Conservation (phyloP, 2,113 vertebrate species). For the Sakesphorus luctuosus region DNA sequence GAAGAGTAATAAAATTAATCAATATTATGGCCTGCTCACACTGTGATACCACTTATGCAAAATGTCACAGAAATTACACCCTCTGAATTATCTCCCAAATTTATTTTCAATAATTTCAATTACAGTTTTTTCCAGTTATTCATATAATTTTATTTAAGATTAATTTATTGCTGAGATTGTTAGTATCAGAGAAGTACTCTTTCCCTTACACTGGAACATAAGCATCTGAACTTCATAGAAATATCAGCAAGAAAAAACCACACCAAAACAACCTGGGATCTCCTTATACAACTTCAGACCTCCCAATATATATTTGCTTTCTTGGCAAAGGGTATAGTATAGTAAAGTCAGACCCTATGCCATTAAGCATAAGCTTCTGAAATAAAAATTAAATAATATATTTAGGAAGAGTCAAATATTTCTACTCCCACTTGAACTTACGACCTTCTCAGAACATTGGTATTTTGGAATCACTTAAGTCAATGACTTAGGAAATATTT, state of each 20-base stretch:
- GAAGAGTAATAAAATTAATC: not conserved
- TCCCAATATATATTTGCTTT: not conserved
- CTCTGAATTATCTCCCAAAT: not conserved
- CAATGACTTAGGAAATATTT: not conserved
- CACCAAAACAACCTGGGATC: not conserved
- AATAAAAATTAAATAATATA: not conserved
- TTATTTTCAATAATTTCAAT: constrained; percentile 4
- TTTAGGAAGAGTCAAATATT: not conserved
- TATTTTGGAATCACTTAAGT: not conserved
- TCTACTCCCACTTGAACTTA: not conserved
- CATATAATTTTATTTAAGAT: not conserved
- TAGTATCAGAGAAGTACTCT: not conserved
- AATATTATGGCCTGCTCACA: not conserved
- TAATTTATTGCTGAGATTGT: not conserved
- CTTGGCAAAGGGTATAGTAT: not conserved
- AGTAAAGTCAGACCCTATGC: not conserved
- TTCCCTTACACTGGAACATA: not conserved
- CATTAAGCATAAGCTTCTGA: not conserved
- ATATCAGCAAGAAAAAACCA: not conserved
- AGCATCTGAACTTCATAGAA: not conserved
- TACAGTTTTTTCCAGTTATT: not conserved
- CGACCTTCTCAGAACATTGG: not conserved
- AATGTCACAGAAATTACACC: not conserved
- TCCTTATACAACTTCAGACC: not conserved
- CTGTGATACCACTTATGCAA: not conserved